Evolutionary conservation across 2,113 vertebrate species (phyloP), one percentile per base, ranked within the genome.

Genomic region (Girardinichthys multiradiatus): DNA sequence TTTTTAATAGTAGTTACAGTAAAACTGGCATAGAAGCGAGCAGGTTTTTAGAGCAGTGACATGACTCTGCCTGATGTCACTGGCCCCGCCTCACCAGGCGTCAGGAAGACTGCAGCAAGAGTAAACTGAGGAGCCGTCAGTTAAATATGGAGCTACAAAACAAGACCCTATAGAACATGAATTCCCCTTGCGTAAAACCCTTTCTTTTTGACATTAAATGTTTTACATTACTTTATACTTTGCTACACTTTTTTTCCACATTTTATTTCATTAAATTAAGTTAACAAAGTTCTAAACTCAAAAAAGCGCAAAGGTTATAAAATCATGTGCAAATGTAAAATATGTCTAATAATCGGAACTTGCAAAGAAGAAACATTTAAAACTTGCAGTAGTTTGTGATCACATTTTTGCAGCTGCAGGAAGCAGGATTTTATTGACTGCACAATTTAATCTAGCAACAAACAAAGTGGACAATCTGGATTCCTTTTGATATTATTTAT

Each of bases 91-190:
- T 81, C 14, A 83, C 54, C 79, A 75, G 87, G 88, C 90, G 91
- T 89, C 93, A 90, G 81, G 66, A 37, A 26, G 91, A 88, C 91
- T 90, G 70, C 85, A 68, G 75, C 35, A 2, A 0, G 54, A 48
- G 84, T 92, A 94, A 92, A 89, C 79, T 74, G 90, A 92, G 91
- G 57, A 86, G 72, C 76, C 68, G 37, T 33, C 30, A 45, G 87
- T 90, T 91, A 93, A 91, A 91, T 84, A 78, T 87, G 90, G 86
- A 86, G 59, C 71, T 84, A 63, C 62, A 70, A 70, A 90, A 86
- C 64, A 74, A 80, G 74, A 42, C 62, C 70, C 28, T 68, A 54
- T 60, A 70, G 70, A 74, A 72, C 76, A 48, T 57, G 15, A 67
- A 71, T n/a, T 37, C 64, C 30, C 39, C 35, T 1, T 63, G 67